Conservation (phyloP, 2,888 invertebrate species). For the Teleogryllus oceanicus region DNA sequence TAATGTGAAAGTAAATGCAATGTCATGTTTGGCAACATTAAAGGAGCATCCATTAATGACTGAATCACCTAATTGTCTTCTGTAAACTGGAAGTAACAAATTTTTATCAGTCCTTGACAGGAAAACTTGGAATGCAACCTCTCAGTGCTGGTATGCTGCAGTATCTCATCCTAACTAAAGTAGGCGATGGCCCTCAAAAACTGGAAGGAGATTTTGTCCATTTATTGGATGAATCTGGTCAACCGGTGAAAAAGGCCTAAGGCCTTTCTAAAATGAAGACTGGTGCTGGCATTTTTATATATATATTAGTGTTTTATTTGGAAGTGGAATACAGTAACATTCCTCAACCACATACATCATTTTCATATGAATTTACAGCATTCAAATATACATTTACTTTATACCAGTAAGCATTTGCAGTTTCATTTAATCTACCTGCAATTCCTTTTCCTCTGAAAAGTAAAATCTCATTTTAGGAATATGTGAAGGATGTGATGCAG, state of each 20-base stretch:
- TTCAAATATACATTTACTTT: not conserved
- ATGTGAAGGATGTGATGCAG: not conserved
- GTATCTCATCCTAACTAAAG: constrained; percentile 77
- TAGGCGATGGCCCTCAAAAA: constrained; percentile 74
- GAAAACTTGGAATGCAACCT: constrained; percentile 45
- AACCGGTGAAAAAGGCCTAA: constrained; percentile 43
- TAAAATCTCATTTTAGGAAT: not conserved
- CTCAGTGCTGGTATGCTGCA: constrained; percentile 61
- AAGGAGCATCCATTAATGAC: too few species aligned
- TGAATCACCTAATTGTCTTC: too few species aligned
- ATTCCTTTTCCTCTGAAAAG: not conserved
- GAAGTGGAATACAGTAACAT: not conserved
- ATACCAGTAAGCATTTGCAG: not conserved
- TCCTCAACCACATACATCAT: not conserved
- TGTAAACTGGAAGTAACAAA: too few species aligned
- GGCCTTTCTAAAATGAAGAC: not conserved
- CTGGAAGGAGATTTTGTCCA: constrained; percentile 44
- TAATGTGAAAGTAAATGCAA: too few species aligned
- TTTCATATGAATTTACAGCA: not conserved
- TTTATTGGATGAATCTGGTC: constrained; percentile 52
- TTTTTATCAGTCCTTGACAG: constrained; percentile 39
- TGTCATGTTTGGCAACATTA: too few species aligned
- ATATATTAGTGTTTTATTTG: not conserved
- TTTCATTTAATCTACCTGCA: not conserved
- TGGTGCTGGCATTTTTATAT: not conserved